Percentiles rank a stretch among this genome's conserved stretches.
Evolutionary conservation across 2,113 vertebrate species (phyloP).

Genomic region (Myxocyprinus asiaticus): DNA sequence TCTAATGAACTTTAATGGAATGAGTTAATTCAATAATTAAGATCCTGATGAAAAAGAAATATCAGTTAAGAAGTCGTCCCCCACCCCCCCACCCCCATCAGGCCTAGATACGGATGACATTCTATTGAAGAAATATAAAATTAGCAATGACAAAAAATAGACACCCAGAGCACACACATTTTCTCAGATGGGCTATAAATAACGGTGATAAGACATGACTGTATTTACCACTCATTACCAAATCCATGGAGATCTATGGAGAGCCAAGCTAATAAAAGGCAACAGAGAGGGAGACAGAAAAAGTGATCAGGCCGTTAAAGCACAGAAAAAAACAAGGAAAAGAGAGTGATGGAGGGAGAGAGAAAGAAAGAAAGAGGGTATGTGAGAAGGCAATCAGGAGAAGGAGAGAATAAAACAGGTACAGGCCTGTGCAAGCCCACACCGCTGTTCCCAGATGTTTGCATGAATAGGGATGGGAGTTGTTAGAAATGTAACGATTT

Average conservation of each 20-base stretch:
- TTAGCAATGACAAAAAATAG: too few species aligned
- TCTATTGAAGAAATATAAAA: too few species aligned
- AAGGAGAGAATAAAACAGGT: not conserved
- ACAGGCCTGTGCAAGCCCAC: not conserved
- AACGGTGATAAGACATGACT: conserved; percentile 12
- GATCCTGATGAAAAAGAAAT: too few species aligned
- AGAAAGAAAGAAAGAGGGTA: not conserved
- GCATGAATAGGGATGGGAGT: not conserved
- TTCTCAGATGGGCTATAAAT: conserved; percentile 17
- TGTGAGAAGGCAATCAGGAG: not conserved
- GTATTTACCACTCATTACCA: conserved; percentile 14
- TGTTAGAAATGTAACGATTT: not conserved
- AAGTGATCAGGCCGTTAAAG: not conserved
- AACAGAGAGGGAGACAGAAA: not conserved
- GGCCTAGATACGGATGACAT: too few species aligned
- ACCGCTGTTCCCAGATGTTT: conserved; percentile 35
- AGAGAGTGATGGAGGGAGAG: not conserved
- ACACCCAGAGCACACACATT: not conserved
- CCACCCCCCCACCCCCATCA: too few species aligned
- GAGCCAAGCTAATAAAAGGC: not conserved
- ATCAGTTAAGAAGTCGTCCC: too few species aligned
- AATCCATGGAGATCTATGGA: conserved; percentile 3
- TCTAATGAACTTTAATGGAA: too few species aligned
- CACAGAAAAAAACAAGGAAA: not conserved
- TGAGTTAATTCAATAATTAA: too few species aligned